These are phyloP conservation scores for Halcyon smyrnensis DNA, from an alignment of 2,797 vertebrate species.

Conservation along the genomic window DNA sequence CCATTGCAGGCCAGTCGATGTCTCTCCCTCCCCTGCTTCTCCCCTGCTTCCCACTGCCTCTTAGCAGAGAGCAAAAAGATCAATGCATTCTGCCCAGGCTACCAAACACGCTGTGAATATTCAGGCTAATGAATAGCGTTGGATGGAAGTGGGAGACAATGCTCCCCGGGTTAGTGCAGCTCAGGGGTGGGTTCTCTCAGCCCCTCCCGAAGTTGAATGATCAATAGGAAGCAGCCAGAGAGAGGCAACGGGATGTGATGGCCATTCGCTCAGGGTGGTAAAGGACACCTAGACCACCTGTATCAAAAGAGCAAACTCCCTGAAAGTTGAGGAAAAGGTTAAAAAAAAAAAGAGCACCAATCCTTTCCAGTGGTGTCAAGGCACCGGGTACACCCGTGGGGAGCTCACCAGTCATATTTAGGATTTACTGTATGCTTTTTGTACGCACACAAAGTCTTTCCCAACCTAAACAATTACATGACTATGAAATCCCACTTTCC, in stretches of 20 bases:
- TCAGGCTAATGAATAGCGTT: neutral
- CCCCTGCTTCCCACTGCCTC: neutral
- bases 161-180: fast-evolving
- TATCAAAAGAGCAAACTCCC: neutral
- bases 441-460: neutral
- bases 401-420: neutral
- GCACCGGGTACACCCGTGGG: neutral
- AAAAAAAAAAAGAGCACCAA: neutral
- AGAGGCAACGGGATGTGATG: fast-evolving
- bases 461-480: neutral
- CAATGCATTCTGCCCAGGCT: neutral
- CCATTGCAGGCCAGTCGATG: neutral
- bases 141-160: neutral
- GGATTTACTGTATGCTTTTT: neutral
- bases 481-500: neutral
- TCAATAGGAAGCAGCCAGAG: neutral
- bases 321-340: fast-evolving
- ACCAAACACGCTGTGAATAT: neutral
- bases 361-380: neutral
- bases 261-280: fast-evolving
- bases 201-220: fast-evolving
- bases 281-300: neutral
- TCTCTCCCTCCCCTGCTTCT: neutral
- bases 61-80: neutral
- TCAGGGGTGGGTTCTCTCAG: neutral